These are phyloP conservation scores for Serinus canaria DNA, from an alignment of 2,113 vertebrate species.

Conservation along the genomic window DNA sequence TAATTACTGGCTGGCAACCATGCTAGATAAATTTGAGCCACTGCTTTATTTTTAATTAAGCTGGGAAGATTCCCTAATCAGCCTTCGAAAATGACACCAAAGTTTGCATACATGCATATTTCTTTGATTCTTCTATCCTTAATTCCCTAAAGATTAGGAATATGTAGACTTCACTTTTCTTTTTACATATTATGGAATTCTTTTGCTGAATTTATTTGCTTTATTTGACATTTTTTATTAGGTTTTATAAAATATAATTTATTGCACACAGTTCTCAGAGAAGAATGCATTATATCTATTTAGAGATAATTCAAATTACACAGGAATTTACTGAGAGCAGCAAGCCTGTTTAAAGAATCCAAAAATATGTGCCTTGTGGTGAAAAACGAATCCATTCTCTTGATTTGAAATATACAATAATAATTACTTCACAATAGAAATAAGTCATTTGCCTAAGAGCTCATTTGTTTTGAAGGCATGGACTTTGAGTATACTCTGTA, in stretches of 20 bases:
- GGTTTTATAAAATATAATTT: not conserved
- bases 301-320: not conserved
- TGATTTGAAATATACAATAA: not conserved
- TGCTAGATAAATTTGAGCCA: not conserved
- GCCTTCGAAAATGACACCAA: not conserved
- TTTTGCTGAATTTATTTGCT: not conserved
- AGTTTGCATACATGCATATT: not conserved
- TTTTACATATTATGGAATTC: not conserved
- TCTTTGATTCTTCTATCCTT: not conserved
- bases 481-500: slow-evolving; percentile 2
- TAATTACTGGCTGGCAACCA: not conserved
- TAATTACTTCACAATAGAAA: not conserved
- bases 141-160: not conserved
- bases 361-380: not conserved
- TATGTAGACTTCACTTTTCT: not conserved
- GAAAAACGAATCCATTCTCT: not conserved
- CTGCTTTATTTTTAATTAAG: not conserved
- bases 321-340: not conserved
- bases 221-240: not conserved
- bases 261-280: not conserved
- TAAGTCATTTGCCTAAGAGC: slow-evolving; percentile 3
- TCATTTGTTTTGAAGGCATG: slow-evolving; percentile 10
- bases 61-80: not conserved
- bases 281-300: not conserved
- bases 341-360: not conserved